Conservation (phyloP, 2,888 invertebrate species). For the Galerucella calmariensis region DNA sequence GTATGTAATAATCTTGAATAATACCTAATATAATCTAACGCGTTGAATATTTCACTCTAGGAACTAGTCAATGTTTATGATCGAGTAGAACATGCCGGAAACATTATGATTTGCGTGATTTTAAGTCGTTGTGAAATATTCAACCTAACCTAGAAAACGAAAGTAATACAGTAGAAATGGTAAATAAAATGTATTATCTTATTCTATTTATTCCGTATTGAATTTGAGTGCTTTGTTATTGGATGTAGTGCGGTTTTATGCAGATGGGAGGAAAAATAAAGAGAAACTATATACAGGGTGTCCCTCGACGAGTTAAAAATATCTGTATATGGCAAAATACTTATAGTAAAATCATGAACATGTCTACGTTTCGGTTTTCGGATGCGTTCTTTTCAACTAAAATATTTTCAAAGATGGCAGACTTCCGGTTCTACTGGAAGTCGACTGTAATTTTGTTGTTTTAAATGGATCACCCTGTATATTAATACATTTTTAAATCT, state of each 20-base stretch:
- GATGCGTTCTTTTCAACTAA: no score
- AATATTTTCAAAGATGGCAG: no score
- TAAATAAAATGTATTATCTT: background rate
- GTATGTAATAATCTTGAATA: conserved; percentile 13
- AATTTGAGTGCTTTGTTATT: background rate
- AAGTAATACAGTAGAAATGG: background rate
- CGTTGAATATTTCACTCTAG: conserved; percentile 21
- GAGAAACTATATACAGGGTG: no score
- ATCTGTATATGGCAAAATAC: no score
- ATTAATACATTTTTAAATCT: no score
- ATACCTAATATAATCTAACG: conserved; percentile 19
- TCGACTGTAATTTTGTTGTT: no score
- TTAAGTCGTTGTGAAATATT: conserved; percentile 9
- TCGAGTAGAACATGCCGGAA: conserved; percentile 25
- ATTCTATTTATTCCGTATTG: background rate
- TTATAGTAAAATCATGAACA: no score
- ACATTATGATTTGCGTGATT: conserved; percentile 24
- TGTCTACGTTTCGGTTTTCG: no score
- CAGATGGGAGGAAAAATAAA: background rate
- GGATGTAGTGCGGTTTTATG: background rate
- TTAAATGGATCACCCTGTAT: no score
- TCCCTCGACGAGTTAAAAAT: no score
- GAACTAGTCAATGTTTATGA: conserved; percentile 25
- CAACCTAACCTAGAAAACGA: conserved; percentile 25
- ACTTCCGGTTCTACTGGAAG: no score